Evolutionary conservation across 2,113 vertebrate species (phyloP), one percentile per base, ranked within the genome.

Genomic region (Coracopsis vasa): DNA sequence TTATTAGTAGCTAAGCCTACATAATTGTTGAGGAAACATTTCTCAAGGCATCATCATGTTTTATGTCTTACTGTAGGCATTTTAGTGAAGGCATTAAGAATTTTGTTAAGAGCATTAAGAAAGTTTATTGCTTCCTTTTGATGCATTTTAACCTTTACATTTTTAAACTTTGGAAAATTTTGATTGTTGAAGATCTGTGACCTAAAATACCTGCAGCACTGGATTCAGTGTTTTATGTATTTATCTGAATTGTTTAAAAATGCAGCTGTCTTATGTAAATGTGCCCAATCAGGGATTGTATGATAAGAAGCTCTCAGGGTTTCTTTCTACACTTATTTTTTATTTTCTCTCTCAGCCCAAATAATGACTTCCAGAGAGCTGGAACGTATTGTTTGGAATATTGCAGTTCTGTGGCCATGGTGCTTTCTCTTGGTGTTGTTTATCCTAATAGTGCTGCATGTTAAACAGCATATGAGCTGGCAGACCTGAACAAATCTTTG

Each of bases 401-500:
- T 91, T 95, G 74, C n/a, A 37, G 42, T 96, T 95, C 93, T 95
- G 92, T 91, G 88, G 80, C 83, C 73, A 33, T 80, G 75, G 93
- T 97, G 70, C 87, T 87, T 95, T 94, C 88, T 94, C 79, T 95
- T 97, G 85, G 85, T 94, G 78, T 97, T 97, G 94, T 98, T 98
- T 98, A 97, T 98, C 95, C 78, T 97, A 92, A 95, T 94, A 97
- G 94, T 56, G 9, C 95, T 97, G 97, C 96, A 97, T 97, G 95
- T 98, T 97, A 97, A 98, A 95, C 95, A 98, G 93, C 92, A 72
- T 92, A 97, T 9, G 97, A 92, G 88, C 97, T 97, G 95, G 94
- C 92, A 97, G 96, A 98, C 97, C 93, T 89, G 86, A 97, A 95
- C 97, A 97, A 97, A 98, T 98, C 98, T 98, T 98, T 98, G 97